Conservation (phyloP, 2,797 vertebrate genomes). For the Sebastes ruberrimus region DNA sequence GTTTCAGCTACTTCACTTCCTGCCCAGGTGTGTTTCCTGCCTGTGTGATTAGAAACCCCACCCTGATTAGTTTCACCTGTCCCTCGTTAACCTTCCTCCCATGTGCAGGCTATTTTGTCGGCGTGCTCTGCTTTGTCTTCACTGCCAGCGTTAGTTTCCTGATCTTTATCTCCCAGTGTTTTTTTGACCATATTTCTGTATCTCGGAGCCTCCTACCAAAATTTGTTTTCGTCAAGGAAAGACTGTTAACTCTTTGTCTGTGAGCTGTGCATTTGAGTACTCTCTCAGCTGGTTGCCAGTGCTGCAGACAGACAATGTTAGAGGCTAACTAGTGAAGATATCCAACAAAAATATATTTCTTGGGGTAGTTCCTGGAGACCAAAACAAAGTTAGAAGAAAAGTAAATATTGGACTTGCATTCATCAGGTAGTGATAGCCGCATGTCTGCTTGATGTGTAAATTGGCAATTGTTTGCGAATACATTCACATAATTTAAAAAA, state of each 20-base stretch:
- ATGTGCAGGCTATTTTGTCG: rapidly evolving
- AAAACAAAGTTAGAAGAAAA: background rate
- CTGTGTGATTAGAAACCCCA: no score
- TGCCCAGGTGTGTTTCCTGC: background rate
- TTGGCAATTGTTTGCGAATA: background rate
- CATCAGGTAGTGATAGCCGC: background rate
- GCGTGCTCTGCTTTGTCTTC: background rate
- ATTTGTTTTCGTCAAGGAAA: background rate
- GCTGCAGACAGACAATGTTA: background rate
- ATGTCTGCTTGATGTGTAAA: background rate
- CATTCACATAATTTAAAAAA: background rate
- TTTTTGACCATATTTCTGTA: background rate
- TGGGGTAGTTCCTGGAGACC: background rate
- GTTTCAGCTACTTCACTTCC: background rate
- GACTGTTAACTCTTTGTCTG: background rate
- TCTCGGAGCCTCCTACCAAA: background rate
- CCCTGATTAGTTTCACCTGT: background rate
- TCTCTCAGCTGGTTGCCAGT: background rate
- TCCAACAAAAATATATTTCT: background rate
- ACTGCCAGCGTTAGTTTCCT: background rate
- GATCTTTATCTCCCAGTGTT: background rate
- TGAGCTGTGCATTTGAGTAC: background rate
- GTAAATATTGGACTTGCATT: background rate
- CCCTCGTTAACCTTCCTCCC: background rate
- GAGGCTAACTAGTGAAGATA: background rate